Percentiles rank a stretch among this genome's conserved stretches.
These are phyloP conservation scores for Meandrusa payeni DNA, from an alignment of 2,888 invertebrate genomes.

Conservation along the genomic window DNA sequence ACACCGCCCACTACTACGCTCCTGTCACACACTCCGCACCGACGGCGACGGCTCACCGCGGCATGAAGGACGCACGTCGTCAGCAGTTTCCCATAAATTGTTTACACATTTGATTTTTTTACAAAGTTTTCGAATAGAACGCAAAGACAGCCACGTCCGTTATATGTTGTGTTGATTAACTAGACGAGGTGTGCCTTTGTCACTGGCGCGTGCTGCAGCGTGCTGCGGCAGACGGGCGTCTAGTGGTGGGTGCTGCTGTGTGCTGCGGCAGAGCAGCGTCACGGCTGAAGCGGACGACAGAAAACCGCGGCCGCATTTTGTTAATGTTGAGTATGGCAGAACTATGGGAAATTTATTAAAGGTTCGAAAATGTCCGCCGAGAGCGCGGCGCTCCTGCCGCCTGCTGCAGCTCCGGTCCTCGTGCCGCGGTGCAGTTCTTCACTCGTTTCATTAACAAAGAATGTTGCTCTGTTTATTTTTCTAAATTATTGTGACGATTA, in stretches of 20 bases:
- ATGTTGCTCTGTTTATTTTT: neutral
- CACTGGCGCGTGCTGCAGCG: too few relatives aligned
- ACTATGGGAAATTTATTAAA: conserved; percentile 65
- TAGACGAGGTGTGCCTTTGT: too few relatives aligned
- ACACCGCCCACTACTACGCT: neutral
- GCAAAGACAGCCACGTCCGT: too few relatives aligned
- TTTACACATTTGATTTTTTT: too few relatives aligned
- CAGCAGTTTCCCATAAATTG: too few relatives aligned
- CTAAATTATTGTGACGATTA: too few relatives aligned
- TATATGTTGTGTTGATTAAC: too few relatives aligned
- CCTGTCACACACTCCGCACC: neutral
- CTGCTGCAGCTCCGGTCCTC: conserved; percentile 17
- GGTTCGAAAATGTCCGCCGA: conserved; percentile 76
- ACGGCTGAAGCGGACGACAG: conserved; percentile 64
- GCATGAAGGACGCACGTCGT: too few relatives aligned
- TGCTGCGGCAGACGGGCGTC: too few relatives aligned
- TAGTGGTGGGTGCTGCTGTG: too few relatives aligned
- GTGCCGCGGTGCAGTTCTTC: neutral
- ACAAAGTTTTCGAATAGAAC: too few relatives aligned
- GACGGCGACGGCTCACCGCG: too few relatives aligned
- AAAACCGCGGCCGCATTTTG: conserved; percentile 70
- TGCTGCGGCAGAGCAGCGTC: conserved; percentile 39
- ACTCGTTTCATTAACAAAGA: neutral
- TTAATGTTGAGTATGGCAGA: conserved; percentile 74
- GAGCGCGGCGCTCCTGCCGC: conserved; percentile 28